Conservation (phyloP, 37 sponge, comb jelly and placozoan genomes). For the Eunapius fragilis region DNA sequence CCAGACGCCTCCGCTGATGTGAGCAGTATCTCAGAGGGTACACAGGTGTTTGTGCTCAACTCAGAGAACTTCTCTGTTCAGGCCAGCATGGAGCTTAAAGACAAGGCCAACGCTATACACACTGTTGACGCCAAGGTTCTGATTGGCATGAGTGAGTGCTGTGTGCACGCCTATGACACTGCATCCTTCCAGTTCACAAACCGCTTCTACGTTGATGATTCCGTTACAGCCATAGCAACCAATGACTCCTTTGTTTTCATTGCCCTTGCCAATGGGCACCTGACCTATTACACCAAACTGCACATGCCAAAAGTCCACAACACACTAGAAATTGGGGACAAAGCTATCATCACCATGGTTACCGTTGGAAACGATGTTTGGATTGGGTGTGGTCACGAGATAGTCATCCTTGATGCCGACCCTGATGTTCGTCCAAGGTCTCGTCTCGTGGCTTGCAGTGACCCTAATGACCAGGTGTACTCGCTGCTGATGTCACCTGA, state of each 20-base stretch:
- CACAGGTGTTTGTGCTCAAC: constrained; percentile 82
- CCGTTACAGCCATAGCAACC: constrained; percentile 70
- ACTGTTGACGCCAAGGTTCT: constrained; percentile 76
- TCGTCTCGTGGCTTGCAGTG: constrained; percentile 51
- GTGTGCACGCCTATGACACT: constrained; percentile 79
- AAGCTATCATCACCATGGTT: constrained; percentile 76
- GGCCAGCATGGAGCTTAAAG: constrained; percentile 70
- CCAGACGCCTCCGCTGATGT: neutral
- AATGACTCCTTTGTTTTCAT: constrained; percentile 78
- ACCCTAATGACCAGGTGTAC: constrained; percentile 50
- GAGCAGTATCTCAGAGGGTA: constrained; percentile 26
- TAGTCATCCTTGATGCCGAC: constrained; percentile 64
- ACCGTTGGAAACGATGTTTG: constrained; percentile 58
- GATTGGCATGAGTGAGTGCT: constrained; percentile 77
- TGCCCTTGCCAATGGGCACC: constrained; percentile 75
- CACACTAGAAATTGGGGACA: constrained; percentile 49
- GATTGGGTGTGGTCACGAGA: constrained; percentile 75
- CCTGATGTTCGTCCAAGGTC: constrained; percentile 36
- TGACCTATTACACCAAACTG: constrained; percentile 75
- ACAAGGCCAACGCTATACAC: constrained; percentile 56
- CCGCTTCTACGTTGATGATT: constrained; percentile 57
- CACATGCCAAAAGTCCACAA: constrained; percentile 36
- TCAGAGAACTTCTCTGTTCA: constrained; percentile 66
- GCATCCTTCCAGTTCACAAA: constrained; percentile 76
- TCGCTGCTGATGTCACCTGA: constrained; percentile 51